Conservation (phyloP, 2,888 invertebrate genomes). For the Sericinus montela region DNA sequence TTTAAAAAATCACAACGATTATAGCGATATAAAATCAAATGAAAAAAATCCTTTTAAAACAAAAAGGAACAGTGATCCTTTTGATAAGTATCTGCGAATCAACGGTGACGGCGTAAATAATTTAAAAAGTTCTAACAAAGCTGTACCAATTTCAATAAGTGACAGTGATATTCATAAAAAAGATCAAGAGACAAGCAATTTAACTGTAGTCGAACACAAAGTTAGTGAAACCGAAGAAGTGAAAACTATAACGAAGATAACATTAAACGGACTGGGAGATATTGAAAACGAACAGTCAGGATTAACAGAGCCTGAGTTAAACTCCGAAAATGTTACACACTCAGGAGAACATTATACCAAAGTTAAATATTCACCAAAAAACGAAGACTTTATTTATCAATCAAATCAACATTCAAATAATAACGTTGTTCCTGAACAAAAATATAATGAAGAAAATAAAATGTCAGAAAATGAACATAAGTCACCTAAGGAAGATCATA, state of each 20-base stretch:
- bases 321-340: constrained; percentile 20
- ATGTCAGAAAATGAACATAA: background rate
- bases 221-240: constrained; percentile 69
- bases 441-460: background rate
- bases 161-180: constrained; percentile 55
- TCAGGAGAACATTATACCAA: constrained; percentile 7
- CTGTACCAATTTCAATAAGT: constrained; percentile 55
- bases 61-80: constrained; percentile 32
- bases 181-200: constrained; percentile 57
- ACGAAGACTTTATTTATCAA: constrained; percentile 2
- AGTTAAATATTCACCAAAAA: constrained; percentile 12
- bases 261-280: constrained; percentile 56
- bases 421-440: background rate
- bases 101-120: constrained; percentile 45
- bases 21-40: constrained; percentile 25
- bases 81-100: constrained; percentile 54
- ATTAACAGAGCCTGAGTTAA: background rate
- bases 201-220: constrained; percentile 63
- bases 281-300: constrained; percentile 19
- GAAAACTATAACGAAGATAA: constrained; percentile 68
- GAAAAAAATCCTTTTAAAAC: constrained; percentile 58
- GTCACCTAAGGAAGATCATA: background rate
- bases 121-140: constrained; percentile 38
- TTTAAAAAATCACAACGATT: constrained; percentile 32
- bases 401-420: background rate